Conservation (phyloP, 2,113 vertebrate genomes). For the Xenus cinereus region DNA sequence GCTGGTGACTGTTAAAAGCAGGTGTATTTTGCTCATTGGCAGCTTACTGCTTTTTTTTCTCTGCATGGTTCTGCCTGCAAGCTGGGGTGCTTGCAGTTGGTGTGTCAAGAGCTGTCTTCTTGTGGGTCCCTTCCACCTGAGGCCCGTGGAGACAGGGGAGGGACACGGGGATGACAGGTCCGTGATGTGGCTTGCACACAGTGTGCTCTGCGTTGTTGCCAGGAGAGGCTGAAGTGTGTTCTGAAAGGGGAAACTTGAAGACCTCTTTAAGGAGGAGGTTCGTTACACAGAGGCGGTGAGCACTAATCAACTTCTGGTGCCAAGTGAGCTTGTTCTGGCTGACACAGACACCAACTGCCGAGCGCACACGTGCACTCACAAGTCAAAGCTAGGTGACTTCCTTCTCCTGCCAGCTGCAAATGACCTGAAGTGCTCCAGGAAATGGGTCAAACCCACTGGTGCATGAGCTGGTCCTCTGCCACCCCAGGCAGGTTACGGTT, state of each 20-base stretch:
- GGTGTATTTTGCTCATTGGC: neutral
- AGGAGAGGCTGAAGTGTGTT: neutral
- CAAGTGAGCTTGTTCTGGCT: neutral
- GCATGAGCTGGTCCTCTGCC: neutral
- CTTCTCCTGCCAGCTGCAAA: neutral
- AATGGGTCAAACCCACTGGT: neutral
- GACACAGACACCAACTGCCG: neutral
- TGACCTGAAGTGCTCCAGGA: neutral
- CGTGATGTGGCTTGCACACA: accelerated
- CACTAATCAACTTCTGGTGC: neutral
- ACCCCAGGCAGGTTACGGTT: accelerated
- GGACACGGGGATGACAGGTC: accelerated
- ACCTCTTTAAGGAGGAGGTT: neutral
- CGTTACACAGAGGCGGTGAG: neutral
- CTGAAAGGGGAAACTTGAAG: neutral
- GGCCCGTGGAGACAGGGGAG: neutral
- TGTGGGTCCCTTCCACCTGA: neutral
- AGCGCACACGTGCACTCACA: accelerated
- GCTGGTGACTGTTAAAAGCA: neutral
- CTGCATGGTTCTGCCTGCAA: neutral
- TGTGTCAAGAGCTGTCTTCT: neutral
- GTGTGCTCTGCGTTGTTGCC: neutral
- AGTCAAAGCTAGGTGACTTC: constrained; percentile 25
- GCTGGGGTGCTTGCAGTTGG: neutral
- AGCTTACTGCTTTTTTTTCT: neutral